Percentiles rank a stretch among this genome's conserved stretches.
Conservation (phyloP, 2,888 invertebrate species). For the Ophioninae sp. region DNA sequence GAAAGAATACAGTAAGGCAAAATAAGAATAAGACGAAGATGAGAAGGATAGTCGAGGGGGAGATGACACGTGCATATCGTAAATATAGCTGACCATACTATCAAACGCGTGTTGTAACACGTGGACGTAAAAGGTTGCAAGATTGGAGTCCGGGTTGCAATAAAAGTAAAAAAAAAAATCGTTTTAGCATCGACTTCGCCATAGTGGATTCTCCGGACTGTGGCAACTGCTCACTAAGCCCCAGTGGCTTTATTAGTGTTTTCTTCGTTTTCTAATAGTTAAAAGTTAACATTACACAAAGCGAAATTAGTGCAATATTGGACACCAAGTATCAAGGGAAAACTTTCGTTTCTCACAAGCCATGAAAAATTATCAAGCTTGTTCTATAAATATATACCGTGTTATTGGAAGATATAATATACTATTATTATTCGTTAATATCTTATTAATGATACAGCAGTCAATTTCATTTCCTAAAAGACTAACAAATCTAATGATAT, state of each 20-base stretch:
- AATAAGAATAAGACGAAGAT: no score
- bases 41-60: neutral
- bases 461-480: neutral
- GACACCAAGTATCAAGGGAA: neutral
- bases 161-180: slow-evolving; percentile 19
- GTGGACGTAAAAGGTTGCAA: slow-evolving; percentile 9
- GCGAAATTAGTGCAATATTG: neutral
- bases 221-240: neutral
- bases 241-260: slow-evolving; percentile 13
- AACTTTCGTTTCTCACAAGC: neutral
- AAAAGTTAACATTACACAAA: neutral
- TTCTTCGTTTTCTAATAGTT: slow-evolving; percentile 50
- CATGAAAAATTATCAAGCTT: neutral
- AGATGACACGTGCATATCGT: neutral
- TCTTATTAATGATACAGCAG: neutral
- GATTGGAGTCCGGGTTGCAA: neutral
- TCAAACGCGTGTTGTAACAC: slow-evolving; percentile 3
- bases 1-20: no score
- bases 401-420: neutral
- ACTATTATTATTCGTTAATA: neutral
- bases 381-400: neutral
- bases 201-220: neutral
- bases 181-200: slow-evolving; percentile 13
- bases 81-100: neutral
- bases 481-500: neutral